Evolutionary conservation across 2,113 vertebrate genomes (phyloP).

Genomic region (Chinchilla lanigera): DNA sequence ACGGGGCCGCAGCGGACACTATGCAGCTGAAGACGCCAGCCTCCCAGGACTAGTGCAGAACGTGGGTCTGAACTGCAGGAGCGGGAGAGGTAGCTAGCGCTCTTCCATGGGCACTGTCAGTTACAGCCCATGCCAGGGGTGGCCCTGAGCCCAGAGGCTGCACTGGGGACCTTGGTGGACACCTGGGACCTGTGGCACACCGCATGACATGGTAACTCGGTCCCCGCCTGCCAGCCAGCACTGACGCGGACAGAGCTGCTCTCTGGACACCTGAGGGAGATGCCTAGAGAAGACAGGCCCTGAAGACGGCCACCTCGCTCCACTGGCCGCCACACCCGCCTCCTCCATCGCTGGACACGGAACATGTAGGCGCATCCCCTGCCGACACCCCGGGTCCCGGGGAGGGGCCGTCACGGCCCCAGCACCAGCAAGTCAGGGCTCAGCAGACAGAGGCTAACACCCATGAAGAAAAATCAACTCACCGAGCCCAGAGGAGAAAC

Average conservation of each 20-base stretch:
- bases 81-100: background rate
- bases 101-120: background rate
- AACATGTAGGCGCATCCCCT: background rate
- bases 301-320: background rate
- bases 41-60: too few relatives aligned
- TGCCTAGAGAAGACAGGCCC: background rate
- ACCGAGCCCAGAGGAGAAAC: background rate
- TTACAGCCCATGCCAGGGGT: background rate
- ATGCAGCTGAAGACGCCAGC: background rate
- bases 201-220: background rate
- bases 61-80: too few relatives aligned
- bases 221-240: background rate
- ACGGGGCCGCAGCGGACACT: background rate
- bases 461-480: background rate
- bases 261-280: background rate
- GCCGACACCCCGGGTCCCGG: background rate
- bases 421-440: background rate
- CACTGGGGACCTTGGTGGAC: background rate
- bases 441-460: too few relatives aligned
- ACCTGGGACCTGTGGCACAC: background rate
- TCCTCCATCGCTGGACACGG: background rate
- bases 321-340: rapidly evolving
- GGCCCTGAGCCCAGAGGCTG: background rate
- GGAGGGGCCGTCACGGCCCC: background rate
- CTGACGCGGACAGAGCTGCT: rapidly evolving